Evolutionary conservation across 2,888 invertebrate genomes (phyloP), one percentile per base, ranked within the genome.

Genomic region (Arrhopalites spinosus): DNA sequence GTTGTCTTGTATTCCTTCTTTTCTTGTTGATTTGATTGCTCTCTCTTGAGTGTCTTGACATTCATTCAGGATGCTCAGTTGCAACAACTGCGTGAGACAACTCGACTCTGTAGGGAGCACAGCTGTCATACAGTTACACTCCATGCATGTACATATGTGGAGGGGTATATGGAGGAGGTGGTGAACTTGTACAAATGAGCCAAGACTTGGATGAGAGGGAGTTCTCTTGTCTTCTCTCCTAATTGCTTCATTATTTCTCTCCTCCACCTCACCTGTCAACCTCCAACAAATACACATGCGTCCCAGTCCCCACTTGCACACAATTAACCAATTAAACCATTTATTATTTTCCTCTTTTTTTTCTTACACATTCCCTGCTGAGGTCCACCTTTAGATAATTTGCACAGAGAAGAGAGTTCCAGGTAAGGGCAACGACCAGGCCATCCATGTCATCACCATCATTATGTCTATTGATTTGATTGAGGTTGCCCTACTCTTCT

Each of bases 181-280:
- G 45, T 50, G 50, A 50, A n/a, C 50, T 50, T 17, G 50, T 15
- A 50, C 50, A 50, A 50, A 50, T 50, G 50, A 50, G n/a, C 50
- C 50, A 50, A n/a, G 50, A 50, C 50, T 50, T n/a, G 11, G 59
- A 59, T 56, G 59, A 27, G 59, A 23, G 59, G 13, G 20, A n/a
- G 20, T 70, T 25, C 30, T 29, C 25, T 56, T 53, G 20, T 59
- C 70, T 69, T 13, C 27, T 25, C 47, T 69, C 53, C 30, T 70
- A 70, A 70, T 70, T 70, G 70, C 70, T 70, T 70, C 70, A 70
- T 70, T 70, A 70, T 70, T 70, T 70, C 59, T 23, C 70, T 70
- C 30, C 56, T 36, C 69, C 36, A 70, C 29, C 70, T 70, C 56
- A 70, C 70, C 70, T 70, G 70, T 70, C 70, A 63, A 70, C 70